These are phyloP conservation scores for Allobates femoralis DNA, from an alignment of 2,797 vertebrate species.

Conservation along the genomic window DNA sequence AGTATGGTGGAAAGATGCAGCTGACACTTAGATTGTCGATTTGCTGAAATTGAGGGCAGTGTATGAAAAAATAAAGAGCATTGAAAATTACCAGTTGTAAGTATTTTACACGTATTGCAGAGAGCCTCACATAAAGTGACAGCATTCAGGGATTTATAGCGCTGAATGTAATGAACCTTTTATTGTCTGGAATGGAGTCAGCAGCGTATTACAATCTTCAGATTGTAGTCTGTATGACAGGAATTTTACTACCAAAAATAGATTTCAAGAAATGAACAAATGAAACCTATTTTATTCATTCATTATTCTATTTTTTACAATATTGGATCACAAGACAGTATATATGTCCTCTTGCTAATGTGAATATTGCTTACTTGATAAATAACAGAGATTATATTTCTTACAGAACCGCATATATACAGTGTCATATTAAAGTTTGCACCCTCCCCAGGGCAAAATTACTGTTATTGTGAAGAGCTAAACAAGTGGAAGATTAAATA, in stretches of 20 bases:
- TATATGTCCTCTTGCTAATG: too few relatives aligned
- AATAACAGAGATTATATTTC: too few relatives aligned
- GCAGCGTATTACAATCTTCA: background rate
- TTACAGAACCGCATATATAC: too few relatives aligned
- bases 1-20: constrained; percentile 1
- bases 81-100: background rate
- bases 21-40: background rate
- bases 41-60: constrained; percentile 29
- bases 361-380: too few relatives aligned
- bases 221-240: background rate
- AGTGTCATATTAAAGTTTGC: too few relatives aligned
- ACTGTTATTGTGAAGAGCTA: too few relatives aligned
- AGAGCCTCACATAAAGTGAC: background rate
- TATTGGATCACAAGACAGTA: background rate
- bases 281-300: background rate
- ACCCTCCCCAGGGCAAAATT: too few relatives aligned
- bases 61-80: background rate
- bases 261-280: background rate
- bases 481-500: too few relatives aligned
- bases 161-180: background rate
- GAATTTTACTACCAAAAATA: background rate
- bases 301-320: background rate
- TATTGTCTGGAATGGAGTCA: background rate
- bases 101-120: constrained; percentile 15
- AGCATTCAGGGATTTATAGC: background rate